Conservation (phyloP, 2,113 vertebrate species). For the Cebus imitator region DNA sequence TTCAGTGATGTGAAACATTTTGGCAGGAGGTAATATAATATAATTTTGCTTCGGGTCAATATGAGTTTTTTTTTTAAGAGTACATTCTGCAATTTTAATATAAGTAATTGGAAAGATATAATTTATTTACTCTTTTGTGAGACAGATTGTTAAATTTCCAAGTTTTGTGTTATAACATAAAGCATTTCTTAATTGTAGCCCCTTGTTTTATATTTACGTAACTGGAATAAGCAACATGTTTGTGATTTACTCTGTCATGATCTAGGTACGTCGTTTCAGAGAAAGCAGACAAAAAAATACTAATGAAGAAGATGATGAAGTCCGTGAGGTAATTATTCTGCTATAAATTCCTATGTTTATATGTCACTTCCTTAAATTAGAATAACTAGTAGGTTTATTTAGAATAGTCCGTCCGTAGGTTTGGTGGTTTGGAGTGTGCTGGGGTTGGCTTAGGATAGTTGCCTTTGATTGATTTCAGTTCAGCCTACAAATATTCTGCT, state of each 20-base stretch:
- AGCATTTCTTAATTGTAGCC: not conserved
- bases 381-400: not conserved
- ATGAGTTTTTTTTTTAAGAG: not conserved
- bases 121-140: conserved; percentile 1
- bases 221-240: not conserved
- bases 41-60: conserved; percentile 17
- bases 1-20: conserved; percentile 33
- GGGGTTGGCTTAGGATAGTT: not conserved
- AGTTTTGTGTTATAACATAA: not conserved
- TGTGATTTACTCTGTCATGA: conserved; percentile 23
- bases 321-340: conserved; percentile 88
- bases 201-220: not conserved
- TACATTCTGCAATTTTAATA: conserved; percentile 8
- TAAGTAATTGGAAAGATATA: not conserved
- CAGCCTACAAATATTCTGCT: not conserved
- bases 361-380: not conserved
- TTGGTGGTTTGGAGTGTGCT: not conserved
- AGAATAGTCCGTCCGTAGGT: not conserved
- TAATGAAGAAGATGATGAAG: conserved; percentile 93
- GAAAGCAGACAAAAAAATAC: conserved; percentile 92
- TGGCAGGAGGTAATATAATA: not conserved
- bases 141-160: not conserved
- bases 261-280: conserved; percentile 90
- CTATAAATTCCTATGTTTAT: not conserved
- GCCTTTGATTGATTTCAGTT: not conserved